Conservation (phyloP, 1,140 invertebrate genomes). For the Bathynomus jamesi region DNA sequence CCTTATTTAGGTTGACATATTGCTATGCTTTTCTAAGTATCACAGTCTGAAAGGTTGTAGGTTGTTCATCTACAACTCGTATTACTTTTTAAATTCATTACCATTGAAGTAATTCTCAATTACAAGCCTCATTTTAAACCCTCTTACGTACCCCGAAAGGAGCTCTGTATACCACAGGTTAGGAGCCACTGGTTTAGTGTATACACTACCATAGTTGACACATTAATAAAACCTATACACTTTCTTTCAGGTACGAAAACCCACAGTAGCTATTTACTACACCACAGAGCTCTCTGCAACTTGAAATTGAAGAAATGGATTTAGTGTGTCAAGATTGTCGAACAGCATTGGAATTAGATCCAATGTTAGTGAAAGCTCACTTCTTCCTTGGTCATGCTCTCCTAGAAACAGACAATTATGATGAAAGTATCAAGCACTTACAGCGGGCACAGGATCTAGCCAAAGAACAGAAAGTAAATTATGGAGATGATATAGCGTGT, state of each 20-base stretch:
- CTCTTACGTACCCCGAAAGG: too few relatives aligned
- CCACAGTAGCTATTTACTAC: slow-evolving; percentile 81
- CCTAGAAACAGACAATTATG: slow-evolving; percentile 73
- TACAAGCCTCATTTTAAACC: too few relatives aligned
- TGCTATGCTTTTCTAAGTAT: too few relatives aligned
- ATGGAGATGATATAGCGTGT: slow-evolving; percentile 94
- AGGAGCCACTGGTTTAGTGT: too few relatives aligned
- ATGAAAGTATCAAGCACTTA: slow-evolving; percentile 91
- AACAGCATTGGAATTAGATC: slow-evolving; percentile 75
- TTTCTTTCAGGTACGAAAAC: slow-evolving; percentile 85
- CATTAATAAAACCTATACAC: too few relatives aligned
- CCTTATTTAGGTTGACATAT: too few relatives aligned
- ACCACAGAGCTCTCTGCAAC: slow-evolving; percentile 90
- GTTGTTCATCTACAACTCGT: too few relatives aligned
- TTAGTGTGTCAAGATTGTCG: slow-evolving; percentile 79
- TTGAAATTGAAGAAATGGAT: slow-evolving; percentile 65
- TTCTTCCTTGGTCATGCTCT: slow-evolving; percentile 90
- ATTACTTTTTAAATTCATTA: too few relatives aligned
- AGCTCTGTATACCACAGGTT: too few relatives aligned
- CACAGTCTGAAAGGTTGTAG: too few relatives aligned
- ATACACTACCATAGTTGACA: too few relatives aligned
- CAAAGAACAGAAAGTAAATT: slow-evolving; percentile 69
- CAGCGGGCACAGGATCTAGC: slow-evolving; percentile 88
- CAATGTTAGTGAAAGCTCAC: slow-evolving; percentile 83
- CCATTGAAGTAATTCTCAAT: too few relatives aligned